Conservation (phyloP, 92 coral and sea anemone genomes). For the Palythoa heliodiscus region DNA sequence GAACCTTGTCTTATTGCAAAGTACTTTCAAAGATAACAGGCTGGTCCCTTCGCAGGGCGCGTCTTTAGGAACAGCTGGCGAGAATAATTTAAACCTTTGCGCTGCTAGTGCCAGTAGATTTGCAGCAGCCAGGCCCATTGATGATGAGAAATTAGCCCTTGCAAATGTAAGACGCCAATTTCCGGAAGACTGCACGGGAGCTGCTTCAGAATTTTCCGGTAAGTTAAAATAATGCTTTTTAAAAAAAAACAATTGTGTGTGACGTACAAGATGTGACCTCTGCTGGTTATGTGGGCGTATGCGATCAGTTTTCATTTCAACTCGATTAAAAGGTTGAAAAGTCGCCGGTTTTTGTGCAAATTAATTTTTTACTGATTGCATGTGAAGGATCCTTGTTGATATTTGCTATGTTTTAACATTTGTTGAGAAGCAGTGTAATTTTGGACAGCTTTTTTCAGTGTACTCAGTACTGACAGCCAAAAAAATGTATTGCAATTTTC, state of each 20-base stretch:
- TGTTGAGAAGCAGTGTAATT: too few relatives aligned
- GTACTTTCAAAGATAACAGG: constrained; percentile 57
- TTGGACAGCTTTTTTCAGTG: too few relatives aligned
- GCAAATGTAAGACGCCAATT: constrained; percentile 35
- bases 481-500: too few relatives aligned
- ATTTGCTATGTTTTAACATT: too few relatives aligned
- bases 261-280: not conserved
- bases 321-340: not conserved
- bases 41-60: not conserved
- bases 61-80: not conserved
- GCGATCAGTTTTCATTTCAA: not conserved
- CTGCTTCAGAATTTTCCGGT: constrained; percentile 37
- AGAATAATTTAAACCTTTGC: constrained; percentile 53
- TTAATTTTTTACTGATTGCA: not conserved
- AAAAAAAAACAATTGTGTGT: not conserved
- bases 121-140: constrained; percentile 63
- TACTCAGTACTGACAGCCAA: too few relatives aligned
- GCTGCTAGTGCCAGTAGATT: constrained; percentile 50
- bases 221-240: not conserved
- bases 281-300: not conserved
- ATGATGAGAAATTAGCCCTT: constrained; percentile 60
- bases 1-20: constrained; percentile 60
- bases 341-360: not conserved
- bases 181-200: constrained; percentile 24
- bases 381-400: not conserved